Percentiles rank a stretch among this genome's conserved stretches.
These are phyloP conservation scores for human (Homo sapiens) DNA, from an alignment of 2,113 vertebrate genomes.

Conservation along the genomic window DNA sequence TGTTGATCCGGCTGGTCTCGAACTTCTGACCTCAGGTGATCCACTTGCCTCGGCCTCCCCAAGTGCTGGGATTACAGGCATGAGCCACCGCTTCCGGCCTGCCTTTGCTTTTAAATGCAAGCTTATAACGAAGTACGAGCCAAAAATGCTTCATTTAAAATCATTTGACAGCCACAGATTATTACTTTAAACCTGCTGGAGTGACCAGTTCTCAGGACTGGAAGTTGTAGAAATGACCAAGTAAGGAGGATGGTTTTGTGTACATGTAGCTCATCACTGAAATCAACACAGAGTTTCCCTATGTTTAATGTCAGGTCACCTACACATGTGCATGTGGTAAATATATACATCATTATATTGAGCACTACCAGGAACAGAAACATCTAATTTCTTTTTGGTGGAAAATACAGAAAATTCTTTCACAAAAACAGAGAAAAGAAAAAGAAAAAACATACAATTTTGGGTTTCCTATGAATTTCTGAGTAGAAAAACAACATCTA, in stretches of 20 bases:
- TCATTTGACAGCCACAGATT: fast-evolving
- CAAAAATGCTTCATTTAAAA: background rate
- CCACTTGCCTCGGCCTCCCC: too few species aligned
- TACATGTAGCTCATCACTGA: fast-evolving
- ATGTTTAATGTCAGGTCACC: background rate
- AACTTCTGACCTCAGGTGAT: too few species aligned
- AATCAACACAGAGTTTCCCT: background rate
- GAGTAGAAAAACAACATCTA: conserved; percentile 58
- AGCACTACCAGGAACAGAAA: background rate
- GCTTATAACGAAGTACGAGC: background rate
- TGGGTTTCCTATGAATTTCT: conserved; percentile 60
- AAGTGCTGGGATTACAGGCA: too few species aligned
- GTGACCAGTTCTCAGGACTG: background rate
- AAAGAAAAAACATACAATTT: background rate
- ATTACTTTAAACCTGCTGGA: fast-evolving
- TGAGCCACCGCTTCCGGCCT: too few species aligned
- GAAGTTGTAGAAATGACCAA: fast-evolving
- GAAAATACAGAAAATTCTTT: background rate
- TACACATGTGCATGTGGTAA: background rate
- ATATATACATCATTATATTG: background rate
- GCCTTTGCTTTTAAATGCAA: background rate
- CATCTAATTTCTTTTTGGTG: background rate
- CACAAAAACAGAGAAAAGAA: background rate
- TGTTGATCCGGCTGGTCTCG: background rate
- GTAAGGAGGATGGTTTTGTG: background rate